Percentiles rank a stretch among this genome's conserved stretches.
phyloP scores from a whole-genome alignment of 2,888 invertebrate genomes.

The Merodon equestris region DNA sequence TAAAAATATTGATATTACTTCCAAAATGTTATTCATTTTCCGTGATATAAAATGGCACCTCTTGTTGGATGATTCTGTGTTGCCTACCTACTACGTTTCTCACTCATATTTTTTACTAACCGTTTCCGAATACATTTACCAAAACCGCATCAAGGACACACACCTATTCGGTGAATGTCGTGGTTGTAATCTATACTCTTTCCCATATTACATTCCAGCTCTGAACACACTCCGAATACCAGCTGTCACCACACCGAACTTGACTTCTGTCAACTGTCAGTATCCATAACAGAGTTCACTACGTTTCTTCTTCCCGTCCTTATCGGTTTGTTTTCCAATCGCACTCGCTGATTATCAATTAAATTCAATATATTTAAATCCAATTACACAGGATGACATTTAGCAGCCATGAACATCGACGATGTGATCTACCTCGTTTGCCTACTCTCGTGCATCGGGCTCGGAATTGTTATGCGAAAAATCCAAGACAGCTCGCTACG shows the following conservation, averaged over 20 bases:
- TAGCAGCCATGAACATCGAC: conserved; percentile 82
- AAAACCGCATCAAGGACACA: too few relatives aligned
- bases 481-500: conserved; percentile 79
- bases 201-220: neutral
- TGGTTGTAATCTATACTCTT: too few relatives aligned
- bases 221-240: neutral
- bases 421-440: conserved; percentile 87
- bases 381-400: conserved; percentile 21
- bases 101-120: too few relatives aligned
- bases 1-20: too few relatives aligned
- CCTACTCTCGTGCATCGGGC: conserved; percentile 84
- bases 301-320: neutral
- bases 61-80: too few relatives aligned
- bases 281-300: neutral
- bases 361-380: conserved; percentile 5
- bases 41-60: too few relatives aligned
- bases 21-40: too few relatives aligned
- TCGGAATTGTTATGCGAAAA: conserved; percentile 84
- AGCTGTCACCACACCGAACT: neutral
- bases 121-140: too few relatives aligned
- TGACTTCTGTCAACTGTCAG: conserved; percentile 1
- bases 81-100: too few relatives aligned
- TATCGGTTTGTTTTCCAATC: conserved; percentile 28
- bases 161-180: too few relatives aligned
- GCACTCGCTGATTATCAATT: conserved; percentile 7